Percentiles rank a stretch among this genome's conserved stretches.
These are phyloP conservation scores for Enteromius trimaculatus DNA, from an alignment of 2,797 vertebrate genomes.

Conservation along the genomic window DNA sequence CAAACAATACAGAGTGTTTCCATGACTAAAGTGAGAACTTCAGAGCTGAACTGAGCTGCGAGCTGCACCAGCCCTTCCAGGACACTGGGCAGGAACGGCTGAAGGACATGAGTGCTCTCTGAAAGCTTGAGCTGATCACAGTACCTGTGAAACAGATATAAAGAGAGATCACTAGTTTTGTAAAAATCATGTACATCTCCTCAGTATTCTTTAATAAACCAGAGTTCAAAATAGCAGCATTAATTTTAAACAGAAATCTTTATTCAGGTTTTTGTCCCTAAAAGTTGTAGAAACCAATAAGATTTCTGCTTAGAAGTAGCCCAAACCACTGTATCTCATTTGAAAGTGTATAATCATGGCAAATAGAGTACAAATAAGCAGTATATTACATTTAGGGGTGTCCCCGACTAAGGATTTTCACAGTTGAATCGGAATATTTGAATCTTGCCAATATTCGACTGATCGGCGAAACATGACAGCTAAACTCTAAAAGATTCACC, in stretches of 20 bases:
- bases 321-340: not conserved
- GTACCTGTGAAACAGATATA: conserved; percentile 77
- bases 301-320: not conserved
- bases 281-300: not conserved
- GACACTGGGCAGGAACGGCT: conserved; percentile 94
- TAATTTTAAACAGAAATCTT: too few relatives aligned
- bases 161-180: not conserved
- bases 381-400: too few relatives aligned
- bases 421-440: too few relatives aligned
- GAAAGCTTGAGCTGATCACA: conserved; percentile 98
- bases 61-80: conserved; percentile 94
- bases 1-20: conserved; percentile 98
- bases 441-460: too few relatives aligned
- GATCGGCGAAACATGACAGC: too few relatives aligned
- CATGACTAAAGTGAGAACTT: conserved; percentile 98
- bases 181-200: not conserved
- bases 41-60: conserved; percentile 97
- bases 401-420: too few relatives aligned
- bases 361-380: too few relatives aligned
- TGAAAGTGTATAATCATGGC: not conserved
- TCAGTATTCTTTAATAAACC: not conserved
- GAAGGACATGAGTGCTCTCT: conserved; percentile 92
- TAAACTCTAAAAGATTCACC: too few relatives aligned
- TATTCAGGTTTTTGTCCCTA: not conserved
- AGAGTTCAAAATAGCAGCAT: not conserved